Evolutionary conservation across 2,113 vertebrate species (phyloP), one percentile per base, ranked within the genome.

Genomic region (Tangachromis dhanisi): DNA sequence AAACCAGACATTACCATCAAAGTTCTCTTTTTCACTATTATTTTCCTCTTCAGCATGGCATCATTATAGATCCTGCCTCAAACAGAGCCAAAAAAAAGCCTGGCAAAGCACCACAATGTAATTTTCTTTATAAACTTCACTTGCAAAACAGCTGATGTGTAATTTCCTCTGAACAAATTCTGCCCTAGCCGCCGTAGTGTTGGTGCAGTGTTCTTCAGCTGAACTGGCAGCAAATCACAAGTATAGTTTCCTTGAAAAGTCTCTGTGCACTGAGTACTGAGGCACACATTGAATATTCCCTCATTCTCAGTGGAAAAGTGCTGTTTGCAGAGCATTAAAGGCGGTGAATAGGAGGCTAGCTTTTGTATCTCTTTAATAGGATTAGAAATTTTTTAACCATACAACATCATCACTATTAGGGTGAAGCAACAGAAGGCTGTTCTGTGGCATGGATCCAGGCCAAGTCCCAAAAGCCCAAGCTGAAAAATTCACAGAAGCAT

Each of bases 391-490:
- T 59, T 83, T 89, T 68, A 71, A 79, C 86, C 5, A 14, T 87
- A 17, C 53, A 85, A 51, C 71, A 89, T 90, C 66, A 88, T 88
- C 83, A 90, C 38, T 76, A 86, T 88, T 86, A 83, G 42, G 47
- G 83, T 81, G 88, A 38, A 40, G 54, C 61, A 86, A 88, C 84
- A 87, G 68, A 86, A 47, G 59, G 81, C 54, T 82, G 83, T 80
- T 91, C 49, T 24, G 84, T 45, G 53, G 38, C 45, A 78, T 82
- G 88, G 82, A 87, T 84, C 51, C 14, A 54, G 84, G 85, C 83
- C 90, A 91, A 83, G 17, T 90, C 89, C 88, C 85, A 83, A 86
- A 85, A 61, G 76, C 87, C 61, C 42, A 73, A 88, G 83, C 85
- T 80, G n/a, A 33, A 59, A 87, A 81, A 87, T 55, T 76, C 33